Evolutionary conservation across 1,140 invertebrate genomes (phyloP).

Genomic region (Aporrectodea caliginosa): DNA sequence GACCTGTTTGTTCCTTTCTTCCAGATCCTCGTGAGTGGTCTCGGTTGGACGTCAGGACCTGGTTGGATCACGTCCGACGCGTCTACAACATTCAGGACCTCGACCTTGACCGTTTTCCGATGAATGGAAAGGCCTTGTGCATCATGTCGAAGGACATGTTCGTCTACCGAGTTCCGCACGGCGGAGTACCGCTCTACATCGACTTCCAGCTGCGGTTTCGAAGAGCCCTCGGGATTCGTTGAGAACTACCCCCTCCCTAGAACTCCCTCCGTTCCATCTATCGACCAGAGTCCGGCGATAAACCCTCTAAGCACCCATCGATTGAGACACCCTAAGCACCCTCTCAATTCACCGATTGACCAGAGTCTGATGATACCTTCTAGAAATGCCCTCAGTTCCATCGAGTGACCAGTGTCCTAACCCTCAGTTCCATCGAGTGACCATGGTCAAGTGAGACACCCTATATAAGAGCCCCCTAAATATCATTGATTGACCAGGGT

Average conservation of each 20-base stretch:
- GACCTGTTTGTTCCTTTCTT: neutral
- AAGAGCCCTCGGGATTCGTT: neutral
- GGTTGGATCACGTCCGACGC: constrained; percentile 57
- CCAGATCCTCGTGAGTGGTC: constrained; percentile 69
- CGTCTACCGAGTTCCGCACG: constrained; percentile 64
- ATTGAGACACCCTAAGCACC: too few species aligned
- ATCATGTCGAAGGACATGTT: constrained; percentile 73
- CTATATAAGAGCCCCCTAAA: too few species aligned
- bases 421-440: too few species aligned
- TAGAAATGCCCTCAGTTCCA: too few species aligned
- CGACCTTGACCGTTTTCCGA: constrained; percentile 64
- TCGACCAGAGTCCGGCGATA: too few species aligned
- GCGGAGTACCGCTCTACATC: constrained; percentile 65
- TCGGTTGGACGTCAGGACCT: constrained; percentile 64
- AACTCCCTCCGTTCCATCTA: too few species aligned
- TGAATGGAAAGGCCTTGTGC: constrained; percentile 74
- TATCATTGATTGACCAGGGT: too few species aligned
- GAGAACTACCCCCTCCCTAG: neutral
- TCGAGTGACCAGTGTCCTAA: too few species aligned
- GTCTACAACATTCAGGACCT: constrained; percentile 60
- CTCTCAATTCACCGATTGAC: too few species aligned
- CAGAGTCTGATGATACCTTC: too few species aligned
- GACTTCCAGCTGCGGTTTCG: neutral
- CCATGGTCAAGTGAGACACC: too few species aligned
- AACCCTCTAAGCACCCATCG: too few species aligned